Percentiles rank a stretch among this genome's conserved stretches.
Conservation (phyloP, 2,888 invertebrate species). For the Serrognathus titanus region DNA sequence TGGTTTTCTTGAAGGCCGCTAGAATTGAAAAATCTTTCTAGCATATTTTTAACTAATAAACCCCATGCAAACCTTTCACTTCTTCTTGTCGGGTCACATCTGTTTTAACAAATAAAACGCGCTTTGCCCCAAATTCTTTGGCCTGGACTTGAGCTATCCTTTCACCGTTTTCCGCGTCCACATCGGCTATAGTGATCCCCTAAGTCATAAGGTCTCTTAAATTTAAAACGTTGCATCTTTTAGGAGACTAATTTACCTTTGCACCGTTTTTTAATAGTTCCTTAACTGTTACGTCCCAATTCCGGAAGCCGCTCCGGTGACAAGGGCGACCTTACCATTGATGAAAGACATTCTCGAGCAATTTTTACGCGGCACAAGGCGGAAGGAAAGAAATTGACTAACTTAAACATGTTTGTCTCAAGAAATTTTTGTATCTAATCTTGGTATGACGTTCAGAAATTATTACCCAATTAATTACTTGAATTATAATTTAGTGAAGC, state of each 20-base stretch:
- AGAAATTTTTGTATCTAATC: no score
- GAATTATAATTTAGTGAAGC: no score
- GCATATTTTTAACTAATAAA: no score
- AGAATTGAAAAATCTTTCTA: not conserved
- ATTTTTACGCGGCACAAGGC: no score
- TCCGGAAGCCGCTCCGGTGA: conserved; percentile 57
- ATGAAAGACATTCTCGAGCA: not conserved
- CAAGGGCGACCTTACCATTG: conserved; percentile 39
- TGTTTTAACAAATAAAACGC: conserved; percentile 11
- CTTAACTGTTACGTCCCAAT: conserved; percentile 52
- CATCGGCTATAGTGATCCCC: conserved; percentile 17
- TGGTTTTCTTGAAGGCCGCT: conserved; percentile 15
- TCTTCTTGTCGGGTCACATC: conserved; percentile 18
- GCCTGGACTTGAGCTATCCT: conserved; percentile 5
- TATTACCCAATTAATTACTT: no score
- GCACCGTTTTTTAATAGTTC: conserved; percentile 49
- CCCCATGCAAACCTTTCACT: conserved; percentile 15
- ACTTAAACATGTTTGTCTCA: no score
- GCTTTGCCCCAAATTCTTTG: conserved; percentile 8
- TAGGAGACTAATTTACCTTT: conserved; percentile 31
- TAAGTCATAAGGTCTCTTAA: not conserved
- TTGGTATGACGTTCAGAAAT: no score
- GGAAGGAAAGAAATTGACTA: no score
- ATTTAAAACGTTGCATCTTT: not conserved
- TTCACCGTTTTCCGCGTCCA: conserved; percentile 12